Conservation (phyloP, 2,797 vertebrate species). For the Mionectes olivaceus region DNA sequence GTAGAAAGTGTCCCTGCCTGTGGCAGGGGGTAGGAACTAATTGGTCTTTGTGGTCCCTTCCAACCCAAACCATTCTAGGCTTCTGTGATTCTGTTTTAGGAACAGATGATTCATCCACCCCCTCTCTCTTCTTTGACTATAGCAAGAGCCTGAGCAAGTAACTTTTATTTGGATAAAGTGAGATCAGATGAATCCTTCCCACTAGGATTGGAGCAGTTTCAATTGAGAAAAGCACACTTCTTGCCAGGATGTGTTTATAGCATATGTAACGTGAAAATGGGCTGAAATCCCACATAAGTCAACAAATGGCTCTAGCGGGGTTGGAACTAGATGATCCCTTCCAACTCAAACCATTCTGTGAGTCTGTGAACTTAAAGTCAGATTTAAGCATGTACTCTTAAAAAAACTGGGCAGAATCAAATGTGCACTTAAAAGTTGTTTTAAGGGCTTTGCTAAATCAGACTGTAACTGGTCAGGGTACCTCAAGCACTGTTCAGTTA, state of each 20-base stretch:
- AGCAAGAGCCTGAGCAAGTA: neutral
- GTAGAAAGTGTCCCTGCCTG: neutral
- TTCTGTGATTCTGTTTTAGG: neutral
- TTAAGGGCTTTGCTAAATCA: neutral
- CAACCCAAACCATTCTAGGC: neutral
- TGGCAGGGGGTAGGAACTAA: neutral
- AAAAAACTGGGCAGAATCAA: neutral
- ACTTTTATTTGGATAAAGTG: neutral
- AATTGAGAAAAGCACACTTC: neutral
- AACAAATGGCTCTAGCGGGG: neutral
- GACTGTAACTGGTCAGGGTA: neutral
- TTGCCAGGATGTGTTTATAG: neutral
- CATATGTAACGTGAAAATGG: neutral
- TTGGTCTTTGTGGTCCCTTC: neutral
- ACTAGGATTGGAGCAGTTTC: neutral
- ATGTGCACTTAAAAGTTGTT: neutral
- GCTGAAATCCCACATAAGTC: neutral
- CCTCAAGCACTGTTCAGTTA: neutral
- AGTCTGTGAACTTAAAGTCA: neutral
- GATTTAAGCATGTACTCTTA: neutral
- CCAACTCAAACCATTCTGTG: neutral
- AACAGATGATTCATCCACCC: neutral
- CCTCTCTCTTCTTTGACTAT: neutral
- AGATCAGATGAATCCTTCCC: neutral
- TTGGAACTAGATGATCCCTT: neutral